phyloP scores from a whole-genome alignment of 2,797 vertebrate species.

The Cryptoblepharus egeriae region DNA sequence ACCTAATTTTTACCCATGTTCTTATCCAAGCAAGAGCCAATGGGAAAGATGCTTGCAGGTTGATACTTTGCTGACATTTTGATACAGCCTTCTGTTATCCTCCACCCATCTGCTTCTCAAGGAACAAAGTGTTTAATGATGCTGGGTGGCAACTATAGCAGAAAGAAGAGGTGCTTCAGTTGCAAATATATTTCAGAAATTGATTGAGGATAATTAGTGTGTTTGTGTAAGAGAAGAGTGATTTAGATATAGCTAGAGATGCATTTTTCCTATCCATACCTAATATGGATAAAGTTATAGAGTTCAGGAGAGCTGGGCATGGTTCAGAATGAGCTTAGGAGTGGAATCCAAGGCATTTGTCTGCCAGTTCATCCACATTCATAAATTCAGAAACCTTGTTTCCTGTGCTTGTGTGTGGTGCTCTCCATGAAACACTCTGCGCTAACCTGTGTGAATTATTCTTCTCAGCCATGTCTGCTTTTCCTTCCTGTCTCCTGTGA shows the following conservation, averaged over 20 bases:
- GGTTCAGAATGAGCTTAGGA: not conserved
- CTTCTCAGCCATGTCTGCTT: not conserved
- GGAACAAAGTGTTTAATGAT: conserved; percentile 31
- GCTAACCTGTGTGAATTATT: not conserved
- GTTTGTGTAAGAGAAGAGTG: not conserved
- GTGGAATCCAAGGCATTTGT: too few species aligned
- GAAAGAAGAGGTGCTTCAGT: conserved; percentile 46
- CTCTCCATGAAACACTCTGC: not conserved
- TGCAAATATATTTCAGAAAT: conserved; percentile 66
- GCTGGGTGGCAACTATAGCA: conserved; percentile 14
- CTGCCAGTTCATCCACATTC: too few species aligned
- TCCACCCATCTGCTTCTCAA: conserved; percentile 35
- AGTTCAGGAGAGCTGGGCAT: not conserved
- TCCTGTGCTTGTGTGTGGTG: not conserved
- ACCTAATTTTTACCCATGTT: not conserved
- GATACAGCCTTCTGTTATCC: conserved; percentile 34
- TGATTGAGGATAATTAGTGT: conserved; percentile 57
- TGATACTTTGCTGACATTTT: conserved; percentile 23
- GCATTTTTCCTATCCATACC: too few species aligned
- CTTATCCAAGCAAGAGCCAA: not conserved
- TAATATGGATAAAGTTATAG: not conserved
- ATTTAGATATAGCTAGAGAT: too few species aligned
- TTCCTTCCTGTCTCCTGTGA: not conserved
- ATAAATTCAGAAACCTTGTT: not conserved
- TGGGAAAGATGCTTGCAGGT: fast-evolving